These are phyloP conservation scores for Cebus imitator DNA, from an alignment of 2,113 vertebrate species.

Conservation along the genomic window DNA sequence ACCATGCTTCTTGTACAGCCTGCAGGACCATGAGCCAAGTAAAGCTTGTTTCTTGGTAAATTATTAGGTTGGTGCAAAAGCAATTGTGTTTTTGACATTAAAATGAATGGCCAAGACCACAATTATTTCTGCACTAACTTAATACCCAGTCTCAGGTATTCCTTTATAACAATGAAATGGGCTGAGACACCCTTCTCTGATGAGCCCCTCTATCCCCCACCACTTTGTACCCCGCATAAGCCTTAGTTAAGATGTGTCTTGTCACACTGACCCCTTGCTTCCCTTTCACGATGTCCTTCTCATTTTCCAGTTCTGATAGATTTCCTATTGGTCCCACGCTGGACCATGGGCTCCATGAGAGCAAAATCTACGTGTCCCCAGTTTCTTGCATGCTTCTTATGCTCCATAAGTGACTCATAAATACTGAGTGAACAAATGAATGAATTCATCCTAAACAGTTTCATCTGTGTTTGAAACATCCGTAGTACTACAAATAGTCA, in stretches of 20 bases:
- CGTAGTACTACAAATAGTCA: not conserved
- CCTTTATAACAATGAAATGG: too few species aligned
- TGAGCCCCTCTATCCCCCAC: too few species aligned
- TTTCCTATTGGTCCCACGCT: not conserved
- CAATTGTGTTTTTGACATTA: too few species aligned
- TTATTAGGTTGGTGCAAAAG: too few species aligned
- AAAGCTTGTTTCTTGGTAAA: too few species aligned
- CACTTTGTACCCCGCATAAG: not conserved
- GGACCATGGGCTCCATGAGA: not conserved
- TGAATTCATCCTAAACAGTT: not conserved
- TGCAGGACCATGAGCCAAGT: too few species aligned
- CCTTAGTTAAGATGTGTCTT: not conserved
- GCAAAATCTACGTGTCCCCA: not conserved
- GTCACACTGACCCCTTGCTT: not conserved
- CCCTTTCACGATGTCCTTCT: not conserved
- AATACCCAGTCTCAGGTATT: too few species aligned
- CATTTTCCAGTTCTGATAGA: not conserved
- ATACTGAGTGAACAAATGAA: not conserved
- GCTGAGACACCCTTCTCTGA: not conserved
- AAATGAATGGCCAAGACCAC: too few species aligned
- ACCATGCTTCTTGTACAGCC: too few species aligned
- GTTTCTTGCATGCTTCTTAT: not conserved
- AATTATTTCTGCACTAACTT: too few species aligned
- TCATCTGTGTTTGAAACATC: not conserved
- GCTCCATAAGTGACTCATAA: not conserved